phyloP scores from a whole-genome alignment of 2,888 invertebrate species.

The Falcaria lacertinaria region DNA sequence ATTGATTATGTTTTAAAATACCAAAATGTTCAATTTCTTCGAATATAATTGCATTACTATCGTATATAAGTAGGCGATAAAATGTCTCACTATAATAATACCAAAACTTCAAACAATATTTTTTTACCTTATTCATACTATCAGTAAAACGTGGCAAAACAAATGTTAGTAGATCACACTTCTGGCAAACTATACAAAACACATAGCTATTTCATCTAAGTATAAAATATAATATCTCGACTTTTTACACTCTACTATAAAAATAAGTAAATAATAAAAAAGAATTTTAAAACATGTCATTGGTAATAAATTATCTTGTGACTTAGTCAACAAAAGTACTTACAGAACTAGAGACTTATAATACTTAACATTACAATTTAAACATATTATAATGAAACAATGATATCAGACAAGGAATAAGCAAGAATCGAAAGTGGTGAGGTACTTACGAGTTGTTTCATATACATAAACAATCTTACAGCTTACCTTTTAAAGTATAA shows the following conservation, averaged over 20 bases:
- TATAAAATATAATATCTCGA: constrained; percentile 55
- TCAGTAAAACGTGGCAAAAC: constrained; percentile 23
- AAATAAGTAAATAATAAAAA: constrained; percentile 53
- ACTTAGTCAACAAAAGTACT: constrained; percentile 74
- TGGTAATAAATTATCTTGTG: constrained; percentile 79
- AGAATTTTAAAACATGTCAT: constrained; percentile 75
- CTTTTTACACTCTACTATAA: constrained; percentile 63
- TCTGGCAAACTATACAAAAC: constrained; percentile 56
- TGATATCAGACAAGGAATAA: constrained; percentile 37
- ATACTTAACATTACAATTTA: constrained; percentile 22
- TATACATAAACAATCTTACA: constrained; percentile 39
- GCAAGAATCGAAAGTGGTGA: constrained; percentile 52
- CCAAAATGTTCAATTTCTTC: too few relatives aligned
- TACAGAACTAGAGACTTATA: constrained; percentile 42
- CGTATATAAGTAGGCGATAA: background rate
- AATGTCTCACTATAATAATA: background rate
- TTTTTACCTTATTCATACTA: background rate
- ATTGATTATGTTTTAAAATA: too few relatives aligned
- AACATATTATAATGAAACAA: constrained; percentile 28
- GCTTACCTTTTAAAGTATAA: constrained; percentile 49
- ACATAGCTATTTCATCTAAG: constrained; percentile 48
- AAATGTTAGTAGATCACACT: constrained; percentile 69
- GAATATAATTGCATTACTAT: too few relatives aligned
- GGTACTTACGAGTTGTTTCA: constrained; percentile 44
- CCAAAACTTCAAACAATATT: background rate